phyloP scores from a whole-genome alignment of 1,140 invertebrate genomes.

The Drosophila ironensis region DNA sequence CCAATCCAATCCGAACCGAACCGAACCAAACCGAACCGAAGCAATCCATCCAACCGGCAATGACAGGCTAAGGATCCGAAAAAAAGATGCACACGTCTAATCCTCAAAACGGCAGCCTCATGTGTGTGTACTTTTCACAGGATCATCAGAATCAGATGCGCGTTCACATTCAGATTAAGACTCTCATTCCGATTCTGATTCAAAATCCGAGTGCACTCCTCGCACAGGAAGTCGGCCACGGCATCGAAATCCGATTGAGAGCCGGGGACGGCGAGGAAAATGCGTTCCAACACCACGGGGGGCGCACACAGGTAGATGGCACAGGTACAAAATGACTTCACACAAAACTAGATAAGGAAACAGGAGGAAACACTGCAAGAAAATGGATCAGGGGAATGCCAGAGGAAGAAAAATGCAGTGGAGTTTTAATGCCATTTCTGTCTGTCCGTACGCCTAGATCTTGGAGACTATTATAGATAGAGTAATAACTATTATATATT shows the following conservation, averaged over 20 bases:
- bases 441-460: no score
- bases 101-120: slow-evolving; percentile 63
- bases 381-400: no score
- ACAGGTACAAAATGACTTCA: slow-evolving; percentile 76
- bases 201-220: not conserved
- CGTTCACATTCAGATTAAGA: not conserved
- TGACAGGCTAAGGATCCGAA: slow-evolving; percentile 54
- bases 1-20: no score
- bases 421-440: no score
- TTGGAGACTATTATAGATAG: no score
- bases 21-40: no score
- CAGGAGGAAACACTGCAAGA: not conserved
- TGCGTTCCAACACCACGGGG: slow-evolving; percentile 9
- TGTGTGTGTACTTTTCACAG: slow-evolving; percentile 74
- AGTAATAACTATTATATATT: no score
- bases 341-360: slow-evolving; percentile 64
- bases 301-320: slow-evolving; percentile 30
- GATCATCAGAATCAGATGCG: slow-evolving; percentile 52
- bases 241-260: not conserved
- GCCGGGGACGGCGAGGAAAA: not conserved
- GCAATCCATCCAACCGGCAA: slow-evolving; percentile 27
- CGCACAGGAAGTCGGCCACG: not conserved
- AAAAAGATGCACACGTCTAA: slow-evolving; percentile 31
- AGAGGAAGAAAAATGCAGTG: no score
- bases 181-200: slow-evolving; percentile 30